Base-by-base conservation (phyloP, 2,797 vertebrate genomes). In the Acrossocheilus fasciatus region DNA sequence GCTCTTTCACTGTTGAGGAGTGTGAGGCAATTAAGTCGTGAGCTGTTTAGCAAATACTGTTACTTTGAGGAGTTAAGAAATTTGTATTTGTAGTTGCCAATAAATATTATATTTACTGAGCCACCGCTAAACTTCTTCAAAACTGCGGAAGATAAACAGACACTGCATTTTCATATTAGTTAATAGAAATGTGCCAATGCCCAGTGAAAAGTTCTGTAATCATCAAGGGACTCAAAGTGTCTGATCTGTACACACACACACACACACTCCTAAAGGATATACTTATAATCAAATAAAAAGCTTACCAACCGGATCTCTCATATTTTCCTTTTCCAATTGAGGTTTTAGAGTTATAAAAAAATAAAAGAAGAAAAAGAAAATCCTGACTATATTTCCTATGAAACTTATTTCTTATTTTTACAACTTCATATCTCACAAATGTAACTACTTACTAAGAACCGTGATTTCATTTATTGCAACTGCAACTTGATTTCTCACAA, bases 21-120 rank as follows among this genome's bases (percentile, higher is more conserved):
- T 5, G 3, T 52, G 18, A 1, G 1, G 14, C 15, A 79, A 79
- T 85, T 85, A 85, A 72, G 50, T 57, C 18, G 1, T 70, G 26
- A 80, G 26, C 39, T 80, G 18, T 78, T 79, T 57, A 69, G n/a
- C 43, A 66, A 77, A 54, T 52, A 17, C 26, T 81, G 79, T 68
- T 64, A 36, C 43, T 70, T 43, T 57, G 64, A 43, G 47, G 26
- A 79, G 26, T 72, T 72, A 23, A 62, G 39, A 45, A 79, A 62
- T 85, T 20, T 62, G 11, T 57, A 69, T 43, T 84, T 68, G 2
- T 18, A 78, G 45, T 57, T 84, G 74, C 36, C 23, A 69, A 52
- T 68, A 84, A 69, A 68, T 52, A 52, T 84, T 47, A 30, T n/a
- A 66, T 83, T 66, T 50, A 39, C 43, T 68, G 34, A 20, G 23